Base-by-base conservation (phyloP, 2,888 invertebrate species). In the Leucophenga montana region DNA sequence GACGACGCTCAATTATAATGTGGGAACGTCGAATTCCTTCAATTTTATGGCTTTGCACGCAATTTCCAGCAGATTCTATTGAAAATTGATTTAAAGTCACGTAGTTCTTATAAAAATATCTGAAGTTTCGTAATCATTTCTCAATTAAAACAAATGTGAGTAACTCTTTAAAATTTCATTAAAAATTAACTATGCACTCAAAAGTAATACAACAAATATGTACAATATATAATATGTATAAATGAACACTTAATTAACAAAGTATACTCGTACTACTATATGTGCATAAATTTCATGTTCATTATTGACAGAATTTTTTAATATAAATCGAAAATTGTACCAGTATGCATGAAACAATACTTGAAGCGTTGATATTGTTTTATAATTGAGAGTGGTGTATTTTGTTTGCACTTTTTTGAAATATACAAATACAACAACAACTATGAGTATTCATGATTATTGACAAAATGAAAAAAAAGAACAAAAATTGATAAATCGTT, bases 161-260 rank as follows among this genome's bases (percentile, higher is more conserved):
- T 13, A 61, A 39, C 44, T 39, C 44, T 61, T 39, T 61, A 44
- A 61, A 61, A 61, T 39, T 61, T 61, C 61, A 61, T 61, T 39
- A 61, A 61, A 61, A 61, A 18, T 61, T 61, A 18, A 16, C 61
- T 61, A 50, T 50, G 16, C 18, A 61, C 61, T 61, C 44, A 16
- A 18, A 78, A 76, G 76, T 71, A 73, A 66, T 71, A 76, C 77
- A 73, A 71, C 70, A 74, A 76, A 54, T 54, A 18, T 54, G 16
- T 54, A 18, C n/a, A n/a, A n/a, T n/a, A n/a, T 54, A 20, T 20
- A 20, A 54, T 54, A 13, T 54, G 20, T 54, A 20, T 54, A 54
- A 18, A 50, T 50, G 33, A 5, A 33, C 39, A 39, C 39, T 39
- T 39, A 39, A 39, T 39, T 39, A 39, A 39, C 27, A 16, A 13